Evolutionary conservation across 2,113 vertebrate species (phyloP).

Genomic region (Cyprinus carpio): DNA sequence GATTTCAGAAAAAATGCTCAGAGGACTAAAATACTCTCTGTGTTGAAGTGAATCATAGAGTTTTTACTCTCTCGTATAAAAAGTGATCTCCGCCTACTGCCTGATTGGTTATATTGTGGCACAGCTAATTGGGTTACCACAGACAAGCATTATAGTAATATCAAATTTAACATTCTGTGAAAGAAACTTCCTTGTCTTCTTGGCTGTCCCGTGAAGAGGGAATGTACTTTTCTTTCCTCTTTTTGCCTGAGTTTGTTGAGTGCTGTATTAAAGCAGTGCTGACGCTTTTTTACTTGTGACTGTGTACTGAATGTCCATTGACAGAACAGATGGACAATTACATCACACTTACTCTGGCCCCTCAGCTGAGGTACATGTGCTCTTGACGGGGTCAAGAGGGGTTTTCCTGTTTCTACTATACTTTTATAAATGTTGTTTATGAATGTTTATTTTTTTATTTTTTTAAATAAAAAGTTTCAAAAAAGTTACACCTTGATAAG

Average conservation of each 20-base stretch:
- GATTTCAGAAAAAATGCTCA: neutral
- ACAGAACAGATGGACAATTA: slow-evolving; percentile 41
- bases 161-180: neutral
- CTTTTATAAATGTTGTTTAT: neutral
- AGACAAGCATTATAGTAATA: slow-evolving; percentile 16
- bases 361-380: slow-evolving; percentile 34
- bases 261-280: slow-evolving; percentile 26
- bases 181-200: slow-evolving; percentile 29
- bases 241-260: slow-evolving; percentile 17
- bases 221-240: neutral
- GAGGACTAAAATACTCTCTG: slow-evolving; percentile 17
- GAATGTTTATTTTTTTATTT: neutral
- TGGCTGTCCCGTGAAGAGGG: neutral
- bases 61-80: slow-evolving; percentile 24
- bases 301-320: slow-evolving; percentile 16
- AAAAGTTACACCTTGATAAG: neutral
- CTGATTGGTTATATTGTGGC: slow-evolving; percentile 18
- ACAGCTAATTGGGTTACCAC: slow-evolving; percentile 2
- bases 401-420: neutral
- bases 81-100: slow-evolving; percentile 25
- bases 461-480: neutral
- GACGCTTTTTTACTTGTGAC: neutral
- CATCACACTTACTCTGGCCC: neutral
- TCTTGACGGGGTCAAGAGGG: slow-evolving; percentile 27
- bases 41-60: slow-evolving; percentile 14